These are phyloP conservation scores for Sminthurinus signatus DNA, from an alignment of 1,140 invertebrate species.

Conservation along the genomic window DNA sequence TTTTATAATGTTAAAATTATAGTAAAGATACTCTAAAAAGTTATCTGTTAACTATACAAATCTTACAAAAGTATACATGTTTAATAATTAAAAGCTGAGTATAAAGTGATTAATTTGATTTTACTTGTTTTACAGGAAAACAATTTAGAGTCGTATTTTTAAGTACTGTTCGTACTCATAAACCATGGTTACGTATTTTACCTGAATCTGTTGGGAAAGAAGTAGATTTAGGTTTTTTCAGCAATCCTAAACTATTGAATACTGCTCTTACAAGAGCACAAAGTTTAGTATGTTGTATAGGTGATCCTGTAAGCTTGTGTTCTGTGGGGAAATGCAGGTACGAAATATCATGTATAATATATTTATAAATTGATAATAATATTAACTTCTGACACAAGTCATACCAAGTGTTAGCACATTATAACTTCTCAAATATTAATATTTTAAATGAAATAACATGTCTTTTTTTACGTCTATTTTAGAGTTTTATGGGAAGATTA, in stretches of 20 bases:
- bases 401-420: no score
- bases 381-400: constrained; percentile 10
- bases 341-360: no score
- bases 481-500: constrained; percentile 77
- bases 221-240: constrained; percentile 76
- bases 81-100: background rate
- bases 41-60: constrained; percentile 1
- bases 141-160: constrained; percentile 80
- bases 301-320: constrained; percentile 77
- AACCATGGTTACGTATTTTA: constrained; percentile 56
- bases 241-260: constrained; percentile 75
- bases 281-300: constrained; percentile 78
- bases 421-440: no score
- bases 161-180: constrained; percentile 71
- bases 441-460: no score
- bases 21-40: no score
- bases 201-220: constrained; percentile 51
- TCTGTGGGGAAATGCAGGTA: constrained; percentile 73
- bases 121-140: constrained; percentile 53
- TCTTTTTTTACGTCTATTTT: no score
- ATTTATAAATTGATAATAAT: background rate
- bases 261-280: constrained; percentile 81
- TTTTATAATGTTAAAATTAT: constrained; percentile 4
- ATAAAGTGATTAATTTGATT: background rate
- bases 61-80: no score